A percentile compares a stretch with the other conserved stretches of the same genome.
phyloP scores from a whole-genome alignment of 2,797 vertebrate species.

The Paratrypauchen microcephalus region DNA sequence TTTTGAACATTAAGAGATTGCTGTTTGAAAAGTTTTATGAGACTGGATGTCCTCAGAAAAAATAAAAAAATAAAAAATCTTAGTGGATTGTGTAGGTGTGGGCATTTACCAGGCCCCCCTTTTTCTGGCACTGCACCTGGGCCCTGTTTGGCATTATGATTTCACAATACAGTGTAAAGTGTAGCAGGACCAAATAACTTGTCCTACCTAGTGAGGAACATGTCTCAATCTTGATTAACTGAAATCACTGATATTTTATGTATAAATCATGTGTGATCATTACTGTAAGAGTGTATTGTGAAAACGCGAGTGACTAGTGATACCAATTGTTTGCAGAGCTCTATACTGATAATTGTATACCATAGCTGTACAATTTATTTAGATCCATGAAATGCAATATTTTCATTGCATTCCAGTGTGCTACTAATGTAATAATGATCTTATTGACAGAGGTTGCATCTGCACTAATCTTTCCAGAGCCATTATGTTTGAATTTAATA shows the following conservation, averaged over 20 bases:
- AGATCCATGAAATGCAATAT: slow-evolving; percentile 72
- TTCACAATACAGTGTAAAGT: slow-evolving; percentile 14
- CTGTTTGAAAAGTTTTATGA: too few species aligned
- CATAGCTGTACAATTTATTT: slow-evolving; percentile 70
- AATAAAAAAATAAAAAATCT: too few species aligned
- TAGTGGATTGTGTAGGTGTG: too few species aligned
- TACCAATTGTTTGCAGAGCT: slow-evolving; percentile 29
- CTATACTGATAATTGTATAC: slow-evolving; percentile 58
- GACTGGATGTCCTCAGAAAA: too few species aligned
- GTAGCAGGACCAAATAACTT: slow-evolving; percentile 57
- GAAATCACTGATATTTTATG: slow-evolving; percentile 25
- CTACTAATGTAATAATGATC: slow-evolving; percentile 65
- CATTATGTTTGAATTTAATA: slow-evolving; percentile 67
- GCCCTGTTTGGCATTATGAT: slow-evolving; percentile 25
- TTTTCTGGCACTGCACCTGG: too few species aligned
- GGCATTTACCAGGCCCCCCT: too few species aligned
- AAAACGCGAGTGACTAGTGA: slow-evolving; percentile 25
- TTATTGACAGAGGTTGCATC: slow-evolving; percentile 60
- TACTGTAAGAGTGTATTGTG: slow-evolving; percentile 31
- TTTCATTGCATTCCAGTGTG: slow-evolving; percentile 76
- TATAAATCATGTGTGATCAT: slow-evolving; percentile 45
- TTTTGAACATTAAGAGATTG: too few species aligned
- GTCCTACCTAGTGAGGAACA: slow-evolving; percentile 17
- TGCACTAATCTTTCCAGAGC: slow-evolving; percentile 65
- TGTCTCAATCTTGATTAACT: slow-evolving; percentile 9